phyloP scores from a whole-genome alignment of 2,797 vertebrate species.

The Clarias laeviceps region DNA sequence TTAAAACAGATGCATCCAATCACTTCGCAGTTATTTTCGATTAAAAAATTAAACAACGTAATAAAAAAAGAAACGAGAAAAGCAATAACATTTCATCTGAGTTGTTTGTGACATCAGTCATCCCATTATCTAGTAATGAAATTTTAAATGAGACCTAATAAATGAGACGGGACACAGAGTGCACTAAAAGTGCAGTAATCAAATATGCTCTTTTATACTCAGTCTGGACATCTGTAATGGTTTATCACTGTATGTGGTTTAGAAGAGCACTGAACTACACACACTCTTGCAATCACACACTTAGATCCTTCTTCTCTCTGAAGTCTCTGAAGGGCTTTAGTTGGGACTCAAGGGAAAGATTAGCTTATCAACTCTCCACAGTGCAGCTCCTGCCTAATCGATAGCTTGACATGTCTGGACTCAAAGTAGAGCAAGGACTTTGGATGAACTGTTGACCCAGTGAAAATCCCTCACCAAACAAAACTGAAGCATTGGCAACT shows the following conservation, averaged over 20 bases:
- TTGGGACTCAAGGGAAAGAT: conserved; percentile 68
- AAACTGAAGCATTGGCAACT: conserved; percentile 42
- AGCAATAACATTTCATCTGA: background rate
- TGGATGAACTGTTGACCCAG: conserved; percentile 79
- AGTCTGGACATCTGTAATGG: conserved; percentile 56
- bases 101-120: background rate
- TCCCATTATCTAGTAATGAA: background rate
- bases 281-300: conserved; percentile 44
- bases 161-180: conserved; percentile 51
- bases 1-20: background rate
- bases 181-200: conserved; percentile 56
- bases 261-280: conserved; percentile 38
- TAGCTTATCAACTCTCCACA: conserved; percentile 79
- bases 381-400: conserved; percentile 72
- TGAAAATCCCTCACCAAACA: conserved; percentile 62
- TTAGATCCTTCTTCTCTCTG: conserved; percentile 17
- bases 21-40: background rate
- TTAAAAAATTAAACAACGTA: background rate
- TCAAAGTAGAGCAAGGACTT: conserved; percentile 71
- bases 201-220: conserved; percentile 66
- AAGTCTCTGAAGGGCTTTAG: conserved; percentile 51
- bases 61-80: background rate
- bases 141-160: conserved; percentile 54
- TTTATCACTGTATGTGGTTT: conserved; percentile 65
- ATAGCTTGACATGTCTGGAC: conserved; percentile 69